These are phyloP conservation scores for Steatornis caripensis DNA, from an alignment of 2,113 vertebrate genomes.

Conservation along the genomic window DNA sequence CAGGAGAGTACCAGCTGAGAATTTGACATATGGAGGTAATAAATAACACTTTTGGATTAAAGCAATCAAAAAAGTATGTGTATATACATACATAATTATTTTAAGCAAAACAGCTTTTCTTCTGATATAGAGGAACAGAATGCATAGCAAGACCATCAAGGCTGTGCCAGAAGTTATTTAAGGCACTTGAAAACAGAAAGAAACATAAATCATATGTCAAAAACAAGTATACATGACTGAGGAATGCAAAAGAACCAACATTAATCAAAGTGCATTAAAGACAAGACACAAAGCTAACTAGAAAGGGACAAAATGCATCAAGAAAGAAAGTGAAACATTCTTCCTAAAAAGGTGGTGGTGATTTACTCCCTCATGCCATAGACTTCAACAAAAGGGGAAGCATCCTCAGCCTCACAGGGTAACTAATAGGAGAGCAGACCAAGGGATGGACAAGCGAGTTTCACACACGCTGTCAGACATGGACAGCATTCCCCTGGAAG, in stretches of 20 bases:
- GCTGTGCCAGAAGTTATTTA: constrained; percentile 7
- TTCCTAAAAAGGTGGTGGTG: not conserved
- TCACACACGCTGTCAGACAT: not conserved
- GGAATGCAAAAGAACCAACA: constrained; percentile 1
- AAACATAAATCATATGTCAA: constrained; percentile 48
- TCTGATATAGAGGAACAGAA: constrained; percentile 28
- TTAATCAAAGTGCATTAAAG: constrained; percentile 15
- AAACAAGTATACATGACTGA: constrained; percentile 24
- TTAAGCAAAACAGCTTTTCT: constrained; percentile 41
- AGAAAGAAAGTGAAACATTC: not conserved
- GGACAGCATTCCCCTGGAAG: not conserved
- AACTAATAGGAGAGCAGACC: not conserved
- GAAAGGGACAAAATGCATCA: not conserved
- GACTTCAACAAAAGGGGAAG: not conserved
- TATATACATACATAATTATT: constrained; percentile 31
- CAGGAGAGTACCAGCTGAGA: not conserved
- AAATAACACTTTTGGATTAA: constrained; percentile 27
- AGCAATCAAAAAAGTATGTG: not conserved
- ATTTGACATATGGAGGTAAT: constrained; percentile 20
- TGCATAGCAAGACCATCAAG: not conserved
- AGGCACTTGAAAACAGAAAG: constrained; percentile 39
- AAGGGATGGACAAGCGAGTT: accelerated
- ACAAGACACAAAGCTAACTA: not conserved
- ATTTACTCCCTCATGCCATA: not conserved
- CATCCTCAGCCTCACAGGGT: not conserved